phyloP scores from a whole-genome alignment of 1,140 invertebrate species.

The Dreissena polymorpha region DNA sequence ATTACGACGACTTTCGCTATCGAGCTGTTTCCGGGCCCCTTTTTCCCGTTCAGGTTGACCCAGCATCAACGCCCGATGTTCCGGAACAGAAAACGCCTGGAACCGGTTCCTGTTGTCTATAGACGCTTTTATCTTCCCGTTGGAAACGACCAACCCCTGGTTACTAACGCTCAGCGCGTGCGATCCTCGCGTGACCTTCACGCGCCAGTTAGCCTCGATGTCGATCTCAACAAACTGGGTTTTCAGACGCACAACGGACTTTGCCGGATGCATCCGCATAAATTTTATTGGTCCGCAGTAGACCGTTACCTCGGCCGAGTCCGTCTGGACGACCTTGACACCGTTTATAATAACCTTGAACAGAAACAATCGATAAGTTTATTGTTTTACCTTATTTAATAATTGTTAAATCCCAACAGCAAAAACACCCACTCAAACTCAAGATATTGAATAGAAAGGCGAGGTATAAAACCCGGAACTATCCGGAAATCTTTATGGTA shows the following conservation, averaged over 20 bases:
- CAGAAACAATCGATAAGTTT: too few relatives aligned
- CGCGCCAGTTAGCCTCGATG: slow-evolving; percentile 39
- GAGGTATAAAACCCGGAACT: too few relatives aligned
- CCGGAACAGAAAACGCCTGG: slow-evolving; percentile 27
- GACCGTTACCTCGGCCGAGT: slow-evolving; percentile 25
- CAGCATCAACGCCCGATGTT: slow-evolving; percentile 23
- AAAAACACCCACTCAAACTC: too few relatives aligned
- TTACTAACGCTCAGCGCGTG: slow-evolving; percentile 36
- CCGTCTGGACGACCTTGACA: slow-evolving; percentile 19
- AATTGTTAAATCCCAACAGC: too few relatives aligned
- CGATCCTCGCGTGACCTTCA: slow-evolving; percentile 22
- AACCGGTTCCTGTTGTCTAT: slow-evolving; percentile 21
- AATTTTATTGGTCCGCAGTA: slow-evolving; percentile 34
- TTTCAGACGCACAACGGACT: slow-evolving; percentile 26
- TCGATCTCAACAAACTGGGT: slow-evolving; percentile 32
- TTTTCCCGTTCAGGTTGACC: slow-evolving; percentile 17
- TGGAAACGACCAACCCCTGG: slow-evolving; percentile 37
- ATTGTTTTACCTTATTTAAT: too few relatives aligned
- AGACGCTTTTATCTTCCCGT: slow-evolving; percentile 32
- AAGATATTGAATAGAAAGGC: too few relatives aligned
- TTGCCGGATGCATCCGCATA: slow-evolving; percentile 22
- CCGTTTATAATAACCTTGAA: slow-evolving; percentile 33
- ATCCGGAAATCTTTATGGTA: too few relatives aligned
- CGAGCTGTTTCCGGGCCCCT: background rate
- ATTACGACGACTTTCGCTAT: too few relatives aligned